Base-by-base conservation (phyloP, 2,113 vertebrate genomes). In the Engystomops pustulosus region DNA sequence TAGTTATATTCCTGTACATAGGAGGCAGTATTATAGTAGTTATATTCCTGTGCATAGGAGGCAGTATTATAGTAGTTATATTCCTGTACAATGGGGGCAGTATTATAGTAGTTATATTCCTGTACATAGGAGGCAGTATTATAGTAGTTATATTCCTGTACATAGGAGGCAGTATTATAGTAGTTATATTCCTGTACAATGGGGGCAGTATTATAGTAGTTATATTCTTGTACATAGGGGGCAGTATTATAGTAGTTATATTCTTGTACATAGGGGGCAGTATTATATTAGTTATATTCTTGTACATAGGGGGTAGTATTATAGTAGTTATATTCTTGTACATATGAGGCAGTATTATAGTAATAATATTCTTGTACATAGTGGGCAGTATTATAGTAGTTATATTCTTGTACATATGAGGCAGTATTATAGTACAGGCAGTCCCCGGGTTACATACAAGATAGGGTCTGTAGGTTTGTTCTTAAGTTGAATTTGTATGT, bases 81-180 rank as follows among this genome's bases (percentile, higher is more conserved):
- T 60, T 60, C 23, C 30, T 60, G 58, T 60, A 60, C 10, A 60
- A 27, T 27, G 58, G 23, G 3, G 23, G 23, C 58, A 60, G 58
- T 60, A 27, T 60, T 60, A 60, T 60, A 60, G 58, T 60, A 60
- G 58, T 60, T 60, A 60, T 27, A 60, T 60, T 60, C 58, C 25
- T 60, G 58, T 60, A 60, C 3, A 60, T 60, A 60, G 58, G 58
- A 4, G 58, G 58, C 25, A 60, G 58, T 60, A 60, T 60, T 60
- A 60, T 60, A 60, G 58, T 60, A 60, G 58, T 60, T 60, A 60
- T 60, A 60, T 60, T 27, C 58, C 14, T 60, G 58, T 60, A 60
- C 14, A 55, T 55, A 55, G 53, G 53, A 23, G 18, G 6, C 53
- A 55, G 53, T 55, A 55, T 55, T 55, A 55, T 55, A 55, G 53